Evolutionary conservation across 2,797 vertebrate species (phyloP), one percentile per base, ranked within the genome.

Genomic region (Pseudotriccus pelzelni): DNA sequence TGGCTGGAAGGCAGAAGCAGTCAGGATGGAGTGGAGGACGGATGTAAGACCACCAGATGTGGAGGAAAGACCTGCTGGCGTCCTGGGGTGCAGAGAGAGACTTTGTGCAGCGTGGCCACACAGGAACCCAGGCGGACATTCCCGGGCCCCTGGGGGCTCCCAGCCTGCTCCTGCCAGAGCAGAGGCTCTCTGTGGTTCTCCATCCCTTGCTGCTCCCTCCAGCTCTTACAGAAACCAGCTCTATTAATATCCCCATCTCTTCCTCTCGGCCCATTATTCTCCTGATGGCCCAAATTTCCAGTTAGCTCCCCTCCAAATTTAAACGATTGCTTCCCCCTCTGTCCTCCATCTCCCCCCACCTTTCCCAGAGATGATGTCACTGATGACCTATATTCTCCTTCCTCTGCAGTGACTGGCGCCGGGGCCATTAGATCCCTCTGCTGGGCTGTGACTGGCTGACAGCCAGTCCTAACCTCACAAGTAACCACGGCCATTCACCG

Each of bases 361-460:
- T 78, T 96, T 96, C 96, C 93, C 14, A 96, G 96, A 97, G 93
- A 94, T 96, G 95, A 59, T 52, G 78, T 93, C 89, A 84, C 77
- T 53, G 87, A 85, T 96, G 95, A 94, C 97, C 96, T 90, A 95
- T 62, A 89, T 96, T 93, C 88, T 93, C 44, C 93, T 96, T 93
- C 90, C 95, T 93, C 84, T 27, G 8, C 60, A 94, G 72, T 49
- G 94, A 62, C 96, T 96, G 97, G 96, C 95, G 96, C 96, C 96
- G 84, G 90, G 89, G 96, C 96, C 95, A 84, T 97, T 96, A 97
- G 94, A 96, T 95, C 84, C 88, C 84, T 58, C 90, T 93, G 92
- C 96, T 96, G 86, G 89, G 89, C 91, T 96, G 94, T 90, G 94
- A 96, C 90, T 96, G 97, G 96, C 97, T 97, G 97, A 96, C 96